Base-by-base conservation (phyloP, 2,888 invertebrate genomes). In the Macrosoma leucophasiata region DNA sequence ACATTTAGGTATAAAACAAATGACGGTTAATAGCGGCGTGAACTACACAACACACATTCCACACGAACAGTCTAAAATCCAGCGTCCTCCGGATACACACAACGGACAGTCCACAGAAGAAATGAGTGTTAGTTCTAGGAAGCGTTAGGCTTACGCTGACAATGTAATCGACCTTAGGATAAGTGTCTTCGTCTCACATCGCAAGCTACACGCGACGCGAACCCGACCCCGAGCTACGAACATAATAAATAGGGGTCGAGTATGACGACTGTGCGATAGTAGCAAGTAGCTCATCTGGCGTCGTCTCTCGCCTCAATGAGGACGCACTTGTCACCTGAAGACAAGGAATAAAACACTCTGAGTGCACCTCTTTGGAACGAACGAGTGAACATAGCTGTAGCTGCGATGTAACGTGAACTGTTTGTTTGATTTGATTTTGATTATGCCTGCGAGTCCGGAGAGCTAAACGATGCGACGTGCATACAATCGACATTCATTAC, bases 321-420 rank as follows among this genome's bases (percentile, higher is more conserved):
- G 82, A 90, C 91, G 86, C 90, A 90, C 87, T 91, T 91, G 86
- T 91, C 91, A 89, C 91, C 91, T 91, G 87, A 86, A 87, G 86
- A 87, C 88, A 87, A 88, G 86, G 87, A 88, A 85, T 77, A 85
- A 84, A 84, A 84, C 66, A 68, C 71, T 78, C 82, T 84, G 77
- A 81, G 81, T 82, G 82, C 73, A 73, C 74, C 77, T 74, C 77
- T 67, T 71, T 64, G 62, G 62, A 69, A 66, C 68, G 69, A 76
- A 71, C 78, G 73, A 66, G 72, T 74, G 74, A 78, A 67, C 60
- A 69, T 77, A 76, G 82, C 79, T 72, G 77, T 81, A 79, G 81
- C 82, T 79, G 79, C 82, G 81, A 81, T 79, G 78, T 77, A 70
- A 70, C 76, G 81, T 79, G 79, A 81, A 67, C 74, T 73, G 64